Base-by-base conservation (phyloP, 1,140 invertebrate genomes). In the Zophobas atratus region DNA sequence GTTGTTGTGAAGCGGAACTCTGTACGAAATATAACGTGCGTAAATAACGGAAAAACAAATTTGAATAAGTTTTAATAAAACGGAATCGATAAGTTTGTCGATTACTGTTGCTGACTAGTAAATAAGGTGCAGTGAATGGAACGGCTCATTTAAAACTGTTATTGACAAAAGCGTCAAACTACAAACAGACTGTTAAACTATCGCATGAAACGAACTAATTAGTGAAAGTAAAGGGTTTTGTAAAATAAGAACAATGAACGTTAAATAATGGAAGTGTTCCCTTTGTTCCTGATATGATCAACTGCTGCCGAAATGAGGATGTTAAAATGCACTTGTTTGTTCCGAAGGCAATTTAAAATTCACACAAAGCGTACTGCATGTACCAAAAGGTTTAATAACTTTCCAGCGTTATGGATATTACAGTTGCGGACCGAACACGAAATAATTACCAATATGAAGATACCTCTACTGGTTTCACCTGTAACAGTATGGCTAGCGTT, bases 191-290 rank as follows among this genome's bases (percentile, higher is more conserved):
- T 39, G 56, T 46, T 46, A 60, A 60, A 60, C 56, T 60, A 60
- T 60, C 36, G 56, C 32, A 60, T 35, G 56, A 8, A 39, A 8
- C 34, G 38, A 60, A 60, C 56, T 60, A 60, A 60, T 60, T 60
- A 60, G 56, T 39, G 56, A 60, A 60, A 60, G 56, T 60, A 60
- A 60, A 60, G 56, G 56, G 56, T 60, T 60, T 60, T 38, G 56
- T 36, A 60, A 35, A 60, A 60, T 60, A 60, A 60, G 56, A 60
- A 60, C 56, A 60, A 60, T 60, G 38, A 36, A 36, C 6, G 56
- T 39, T 60, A 38, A 60, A 60, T 60, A 60, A 60, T 60, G 56
- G 56, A 60, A 60, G 56, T 60, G 56, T 60, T 60, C 35, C 56
- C 38, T 36, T 60, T 60, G 35, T 33, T 60, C 38, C 38, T 60